Base-by-base conservation (phyloP, 30 jellyfish, hydroid and myxozoan species). In the Hydractinia echinata region DNA sequence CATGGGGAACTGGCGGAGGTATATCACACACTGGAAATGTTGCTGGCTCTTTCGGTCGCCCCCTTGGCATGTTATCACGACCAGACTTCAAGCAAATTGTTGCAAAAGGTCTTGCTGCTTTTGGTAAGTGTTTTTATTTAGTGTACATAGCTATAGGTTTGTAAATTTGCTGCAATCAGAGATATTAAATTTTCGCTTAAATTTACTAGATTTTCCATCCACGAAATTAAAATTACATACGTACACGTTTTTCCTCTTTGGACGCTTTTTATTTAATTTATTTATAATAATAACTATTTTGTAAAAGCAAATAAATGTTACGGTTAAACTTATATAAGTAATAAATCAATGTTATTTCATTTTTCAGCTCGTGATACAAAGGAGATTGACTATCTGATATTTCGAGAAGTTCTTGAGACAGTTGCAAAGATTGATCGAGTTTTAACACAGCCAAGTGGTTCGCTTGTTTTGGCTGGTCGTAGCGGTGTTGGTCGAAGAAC, bases 401-500 rank as follows among this genome's bases (percentile, higher is more conserved):
- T 90, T 66, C 87, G 83, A 13, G 97, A 90, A 77, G 94, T 90
- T 20, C 89, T 90, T 52, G 90, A 85, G 52, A 90, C 81, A 55
- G 89, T 90, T 48, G 93, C 97, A 8, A 81, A 77, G 51, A 88
- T 90, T 16, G 97, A 85, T 60, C 67, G 73, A 60, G 96, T 86
- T 8, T 49, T 90, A 18, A 82, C 95, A 10, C 95, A 90, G 80
- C 97, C 97, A 20, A 89, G 94, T 69, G 97, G 97, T 56, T 90
- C 96, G 4, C 68, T 90, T 49, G 90, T 90, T 10, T 87, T 90
- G 74, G 97, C 97, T 11, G 97, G 97, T 8, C 95, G 97, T 39
- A 85, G 96, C 50, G 97, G 97, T 30, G 86, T 90, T 70, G 97
- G 97, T 8, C 89, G 97, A 11, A 84, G 94, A 4, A 82, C 96